Evolutionary conservation across 1,140 invertebrate genomes (phyloP).

Genomic region (Orchestia grillus): DNA sequence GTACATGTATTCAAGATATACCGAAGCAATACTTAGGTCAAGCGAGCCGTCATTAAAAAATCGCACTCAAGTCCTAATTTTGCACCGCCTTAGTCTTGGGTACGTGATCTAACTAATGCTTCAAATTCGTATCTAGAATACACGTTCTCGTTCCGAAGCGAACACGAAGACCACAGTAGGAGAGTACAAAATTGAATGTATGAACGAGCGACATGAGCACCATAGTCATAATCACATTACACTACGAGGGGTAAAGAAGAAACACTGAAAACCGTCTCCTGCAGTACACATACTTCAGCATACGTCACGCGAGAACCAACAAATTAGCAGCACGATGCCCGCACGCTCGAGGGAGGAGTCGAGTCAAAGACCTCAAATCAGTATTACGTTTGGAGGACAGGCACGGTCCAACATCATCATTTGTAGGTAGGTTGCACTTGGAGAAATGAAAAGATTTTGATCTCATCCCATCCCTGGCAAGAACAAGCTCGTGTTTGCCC

Average conservation of each 20-base stretch:
- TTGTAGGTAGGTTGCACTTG: not conserved
- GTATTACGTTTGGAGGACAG: too few species aligned
- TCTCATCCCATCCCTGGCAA: too few species aligned
- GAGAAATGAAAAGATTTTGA: not conserved
- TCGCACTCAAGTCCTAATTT: not conserved
- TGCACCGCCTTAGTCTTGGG: not conserved
- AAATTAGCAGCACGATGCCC: not conserved
- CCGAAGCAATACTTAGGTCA: not conserved
- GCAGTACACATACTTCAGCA: not conserved
- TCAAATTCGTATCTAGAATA: not conserved
- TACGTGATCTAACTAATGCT: not conserved
- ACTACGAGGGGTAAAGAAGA: slow-evolving; percentile 19
- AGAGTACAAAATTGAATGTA: not conserved
- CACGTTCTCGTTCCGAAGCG: not conserved
- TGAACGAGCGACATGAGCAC: slow-evolving; percentile 42
- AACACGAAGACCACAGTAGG: not conserved
- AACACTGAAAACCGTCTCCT: not conserved
- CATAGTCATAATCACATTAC: slow-evolving; percentile 19
- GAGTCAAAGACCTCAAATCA: too few species aligned
- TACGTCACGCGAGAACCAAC: not conserved
- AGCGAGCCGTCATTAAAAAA: not conserved
- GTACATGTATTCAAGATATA: not conserved
- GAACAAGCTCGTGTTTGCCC: too few species aligned
- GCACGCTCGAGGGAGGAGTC: not conserved
- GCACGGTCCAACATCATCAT: not conserved